Conservation (phyloP, 2,113 vertebrate species). For the Zosterops borbonicus region DNA sequence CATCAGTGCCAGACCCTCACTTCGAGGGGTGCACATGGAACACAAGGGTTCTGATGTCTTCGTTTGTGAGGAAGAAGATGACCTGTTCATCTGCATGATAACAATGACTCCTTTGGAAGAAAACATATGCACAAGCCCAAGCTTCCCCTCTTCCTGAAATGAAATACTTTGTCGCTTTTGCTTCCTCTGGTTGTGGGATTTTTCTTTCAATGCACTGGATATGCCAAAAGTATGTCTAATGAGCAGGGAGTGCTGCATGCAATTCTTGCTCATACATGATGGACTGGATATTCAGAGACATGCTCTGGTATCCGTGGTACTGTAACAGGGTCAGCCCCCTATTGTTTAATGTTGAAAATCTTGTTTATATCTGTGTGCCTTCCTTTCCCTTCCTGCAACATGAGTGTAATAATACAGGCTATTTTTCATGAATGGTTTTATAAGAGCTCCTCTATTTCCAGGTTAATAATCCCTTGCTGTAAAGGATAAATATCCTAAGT, state of each 20-base stretch:
- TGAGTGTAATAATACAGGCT: neutral
- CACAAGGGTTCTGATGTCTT: neutral
- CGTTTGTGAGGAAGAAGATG: neutral
- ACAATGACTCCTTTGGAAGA: neutral
- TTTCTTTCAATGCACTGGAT: neutral
- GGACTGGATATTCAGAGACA: neutral
- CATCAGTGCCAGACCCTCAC: neutral
- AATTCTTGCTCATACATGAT: neutral
- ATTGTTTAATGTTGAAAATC: neutral
- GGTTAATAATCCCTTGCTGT: neutral
- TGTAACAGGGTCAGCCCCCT: neutral
- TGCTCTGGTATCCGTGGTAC: neutral
- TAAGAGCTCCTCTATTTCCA: neutral
- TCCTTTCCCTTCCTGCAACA: neutral
- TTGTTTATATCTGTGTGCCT: neutral
- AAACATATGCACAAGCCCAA: neutral
- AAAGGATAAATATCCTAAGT: neutral
- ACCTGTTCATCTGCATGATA: neutral
- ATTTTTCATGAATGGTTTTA: neutral
- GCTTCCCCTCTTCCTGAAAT: neutral
- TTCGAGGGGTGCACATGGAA: accelerated
- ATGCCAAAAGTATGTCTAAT: neutral
- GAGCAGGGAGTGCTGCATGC: neutral
- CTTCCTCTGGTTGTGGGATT: neutral
- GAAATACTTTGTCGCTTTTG: neutral